These are phyloP conservation scores for Orthonevra nobilis DNA, from an alignment of 2,888 invertebrate genomes.

Conservation along the genomic window DNA sequence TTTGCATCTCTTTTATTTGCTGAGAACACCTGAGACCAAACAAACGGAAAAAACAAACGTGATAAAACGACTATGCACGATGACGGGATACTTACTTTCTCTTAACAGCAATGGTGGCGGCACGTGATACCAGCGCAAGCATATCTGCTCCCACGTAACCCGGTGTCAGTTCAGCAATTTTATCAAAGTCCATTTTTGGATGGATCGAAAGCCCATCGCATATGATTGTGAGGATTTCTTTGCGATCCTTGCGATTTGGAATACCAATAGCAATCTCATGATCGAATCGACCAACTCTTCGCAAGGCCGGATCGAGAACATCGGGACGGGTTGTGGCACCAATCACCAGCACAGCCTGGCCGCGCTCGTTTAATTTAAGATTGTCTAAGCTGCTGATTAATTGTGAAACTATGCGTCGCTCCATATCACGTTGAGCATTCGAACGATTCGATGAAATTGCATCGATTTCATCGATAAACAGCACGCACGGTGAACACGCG, in stretches of 20 bases:
- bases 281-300: conserved; percentile 96
- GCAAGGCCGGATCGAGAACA: conserved; percentile 93
- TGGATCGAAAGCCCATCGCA: conserved; percentile 86
- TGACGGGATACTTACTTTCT: conserved; percentile 78
- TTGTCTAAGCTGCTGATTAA: conserved; percentile 93
- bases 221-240: conserved; percentile 87
- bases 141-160: conserved; percentile 98
- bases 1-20: conserved; percentile 76
- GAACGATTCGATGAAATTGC: conserved; percentile 95
- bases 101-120: conserved; percentile 93
- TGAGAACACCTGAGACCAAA: conserved; percentile 77
- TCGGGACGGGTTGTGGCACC: conserved; percentile 98
- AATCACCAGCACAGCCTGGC: conserved; percentile 85
- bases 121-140: conserved; percentile 91
- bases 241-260: conserved; percentile 91
- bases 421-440: conserved; percentile 96
- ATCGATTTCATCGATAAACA: conserved; percentile 98
- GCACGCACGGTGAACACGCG: conserved; percentile 87
- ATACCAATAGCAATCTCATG: conserved; percentile 96
- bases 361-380: conserved; percentile 78
- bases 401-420: conserved; percentile 96
- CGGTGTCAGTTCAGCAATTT: conserved; percentile 92
- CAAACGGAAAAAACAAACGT: conserved; percentile 12
- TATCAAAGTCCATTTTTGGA: conserved; percentile 86
- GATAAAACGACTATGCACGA: neutral